phyloP scores from a whole-genome alignment of 2,888 invertebrate genomes.

The Limnephilus lunatus region DNA sequence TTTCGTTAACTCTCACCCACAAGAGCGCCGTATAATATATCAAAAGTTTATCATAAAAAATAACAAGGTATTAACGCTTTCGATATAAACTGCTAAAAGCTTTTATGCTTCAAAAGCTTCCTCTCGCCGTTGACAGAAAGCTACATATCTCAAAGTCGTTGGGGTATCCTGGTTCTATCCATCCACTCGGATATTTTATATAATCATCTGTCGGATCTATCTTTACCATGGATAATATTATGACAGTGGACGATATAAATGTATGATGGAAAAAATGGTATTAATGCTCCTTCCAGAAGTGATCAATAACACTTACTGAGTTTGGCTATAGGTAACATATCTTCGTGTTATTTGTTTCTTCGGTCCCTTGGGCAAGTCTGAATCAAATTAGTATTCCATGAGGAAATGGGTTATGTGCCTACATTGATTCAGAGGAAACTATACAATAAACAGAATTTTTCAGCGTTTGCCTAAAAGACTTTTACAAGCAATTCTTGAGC shows the following conservation, averaged over 20 bases:
- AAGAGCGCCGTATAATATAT: not conserved
- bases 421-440: not conserved
- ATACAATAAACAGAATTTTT: not conserved
- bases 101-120: constrained; percentile 49
- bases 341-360: not conserved
- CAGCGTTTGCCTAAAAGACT: no score
- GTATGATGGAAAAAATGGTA: not conserved
- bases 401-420: not conserved
- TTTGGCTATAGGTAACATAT: not conserved
- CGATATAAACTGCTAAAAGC: constrained; percentile 59
- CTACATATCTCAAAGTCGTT: constrained; percentile 61
- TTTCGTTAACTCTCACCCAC: not conserved
- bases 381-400: not conserved
- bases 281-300: not conserved
- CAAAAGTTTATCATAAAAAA: constrained; percentile 41
- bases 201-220: not conserved
- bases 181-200: constrained; percentile 55
- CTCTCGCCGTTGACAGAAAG: constrained; percentile 46
- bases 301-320: constrained; percentile 32
- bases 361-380: not conserved
- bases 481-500: no score
- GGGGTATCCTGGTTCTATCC: constrained; percentile 51
- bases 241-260: constrained; percentile 38
- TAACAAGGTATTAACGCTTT: constrained; percentile 41
- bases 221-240: not conserved